Evolutionary conservation across 2,888 invertebrate species (phyloP).

Genomic region (Philopedon plagiatum): DNA sequence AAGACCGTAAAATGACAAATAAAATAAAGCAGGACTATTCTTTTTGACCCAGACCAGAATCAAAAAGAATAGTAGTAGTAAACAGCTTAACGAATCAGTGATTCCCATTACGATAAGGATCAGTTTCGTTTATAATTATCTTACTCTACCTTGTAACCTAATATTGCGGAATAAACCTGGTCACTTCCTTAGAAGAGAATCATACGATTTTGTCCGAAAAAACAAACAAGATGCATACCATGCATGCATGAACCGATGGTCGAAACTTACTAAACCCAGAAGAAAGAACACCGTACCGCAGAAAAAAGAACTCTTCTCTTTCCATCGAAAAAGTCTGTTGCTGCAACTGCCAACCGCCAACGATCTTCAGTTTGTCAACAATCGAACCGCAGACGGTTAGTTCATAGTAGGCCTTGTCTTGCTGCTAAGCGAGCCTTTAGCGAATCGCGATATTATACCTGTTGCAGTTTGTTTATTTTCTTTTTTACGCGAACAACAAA

Average conservation of each 20-base stretch:
- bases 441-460: neutral
- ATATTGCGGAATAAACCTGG: neutral
- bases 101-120: no score
- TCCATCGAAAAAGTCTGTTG: conserved; percentile 11
- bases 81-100: no score
- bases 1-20: no score
- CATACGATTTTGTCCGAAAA: neutral
- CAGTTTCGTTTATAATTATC: no score
- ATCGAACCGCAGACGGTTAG: conserved; percentile 5
- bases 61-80: no score
- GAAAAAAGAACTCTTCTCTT: conserved; percentile 4
- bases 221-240: neutral
- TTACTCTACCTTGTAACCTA: no score
- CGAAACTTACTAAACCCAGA: neutral
- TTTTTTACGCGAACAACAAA: neutral
- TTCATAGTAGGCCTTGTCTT: conserved; percentile 4
- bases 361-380: conserved; percentile 23
- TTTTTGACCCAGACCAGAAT: no score
- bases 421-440: neutral
- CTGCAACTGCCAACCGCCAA: conserved; percentile 4
- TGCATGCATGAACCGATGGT: neutral
- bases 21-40: no score
- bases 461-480: neutral
- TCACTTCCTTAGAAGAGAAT: neutral
- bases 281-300: conserved; percentile 4